Conservation (phyloP, 2,797 vertebrate genomes). For the Ambastaia sidthimunki region DNA sequence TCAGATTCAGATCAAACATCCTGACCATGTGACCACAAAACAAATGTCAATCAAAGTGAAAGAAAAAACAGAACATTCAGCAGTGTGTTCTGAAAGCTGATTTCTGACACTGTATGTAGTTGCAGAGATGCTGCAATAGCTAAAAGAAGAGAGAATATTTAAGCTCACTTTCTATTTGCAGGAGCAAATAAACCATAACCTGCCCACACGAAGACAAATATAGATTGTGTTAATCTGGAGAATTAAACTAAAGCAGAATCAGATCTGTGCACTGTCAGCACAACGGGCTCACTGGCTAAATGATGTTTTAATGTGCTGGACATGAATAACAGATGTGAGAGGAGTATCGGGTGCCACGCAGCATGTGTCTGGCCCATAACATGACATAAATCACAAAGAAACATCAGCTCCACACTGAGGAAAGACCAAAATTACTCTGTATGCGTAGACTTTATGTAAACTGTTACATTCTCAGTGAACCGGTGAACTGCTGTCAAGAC, state of each 20-base stretch:
- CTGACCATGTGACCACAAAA: not conserved
- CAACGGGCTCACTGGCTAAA: slow-evolving; percentile 12
- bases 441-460: too few species aligned
- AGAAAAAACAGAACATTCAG: not conserved
- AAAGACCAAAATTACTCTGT: too few species aligned
- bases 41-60: not conserved
- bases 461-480: not conserved
- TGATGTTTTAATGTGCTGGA: not conserved
- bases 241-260: not conserved
- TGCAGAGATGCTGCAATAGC: not conserved
- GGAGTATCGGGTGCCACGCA: slow-evolving; percentile 34
- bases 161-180: slow-evolving; percentile 18
- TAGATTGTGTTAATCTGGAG: not conserved
- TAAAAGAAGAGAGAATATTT: not conserved
- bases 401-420: not conserved
- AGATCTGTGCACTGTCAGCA: slow-evolving; percentile 20
- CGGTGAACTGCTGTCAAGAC: slow-evolving; percentile 57
- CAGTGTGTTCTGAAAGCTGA: not conserved
- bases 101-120: not conserved
- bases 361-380: slow-evolving; percentile 3
- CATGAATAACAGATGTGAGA: slow-evolving; percentile 45
- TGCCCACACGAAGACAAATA: slow-evolving; percentile 8
- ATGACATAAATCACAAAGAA: too few species aligned
- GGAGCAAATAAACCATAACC: not conserved
- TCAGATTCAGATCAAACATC: not conserved